Evolutionary conservation across 2,797 vertebrate species (phyloP).

Genomic region (Acanthurus tractus): DNA sequence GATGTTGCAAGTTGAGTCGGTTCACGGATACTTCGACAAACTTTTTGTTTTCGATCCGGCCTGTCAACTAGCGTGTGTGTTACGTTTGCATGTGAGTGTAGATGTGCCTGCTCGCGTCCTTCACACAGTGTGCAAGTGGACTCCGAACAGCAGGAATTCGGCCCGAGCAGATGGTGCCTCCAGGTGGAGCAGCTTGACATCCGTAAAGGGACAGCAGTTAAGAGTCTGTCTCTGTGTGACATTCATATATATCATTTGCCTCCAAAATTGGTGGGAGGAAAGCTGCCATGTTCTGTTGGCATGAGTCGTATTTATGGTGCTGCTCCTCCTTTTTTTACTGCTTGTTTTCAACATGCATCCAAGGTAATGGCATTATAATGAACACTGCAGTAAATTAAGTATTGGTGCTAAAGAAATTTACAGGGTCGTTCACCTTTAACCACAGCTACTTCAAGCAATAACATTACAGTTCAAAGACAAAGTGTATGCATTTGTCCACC

Average conservation of each 20-base stretch:
- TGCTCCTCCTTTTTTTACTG: slow-evolving; percentile 6
- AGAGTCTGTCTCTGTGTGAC: slow-evolving; percentile 45
- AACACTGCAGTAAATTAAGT: not conserved
- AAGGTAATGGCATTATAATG: not conserved
- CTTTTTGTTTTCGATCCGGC: slow-evolving; percentile 5
- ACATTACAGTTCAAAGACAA: no score
- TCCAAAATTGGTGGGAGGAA: slow-evolving; percentile 24
- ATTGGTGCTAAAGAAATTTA: not conserved
- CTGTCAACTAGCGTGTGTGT: not conserved
- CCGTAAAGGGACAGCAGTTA: slow-evolving; percentile 47
- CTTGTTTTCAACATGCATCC: not conserved
- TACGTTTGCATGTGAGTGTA: slow-evolving; percentile 16
- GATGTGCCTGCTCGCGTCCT: slow-evolving; percentile 39
- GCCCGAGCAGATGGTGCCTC: slow-evolving; percentile 58
- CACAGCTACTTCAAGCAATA: not conserved
- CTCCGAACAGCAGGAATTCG: slow-evolving; percentile 52
- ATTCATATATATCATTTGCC: slow-evolving; percentile 18
- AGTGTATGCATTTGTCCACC: not conserved
- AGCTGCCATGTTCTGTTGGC: not conserved
- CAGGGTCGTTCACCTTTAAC: not conserved
- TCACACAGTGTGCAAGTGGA: slow-evolving; percentile 45
- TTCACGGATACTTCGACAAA: not conserved
- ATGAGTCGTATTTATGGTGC: not conserved
- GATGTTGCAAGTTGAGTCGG: not conserved
- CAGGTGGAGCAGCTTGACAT: slow-evolving; percentile 67